Conservation (phyloP, 2,113 vertebrate genomes). For the Pomatorhinus ruficollis region DNA sequence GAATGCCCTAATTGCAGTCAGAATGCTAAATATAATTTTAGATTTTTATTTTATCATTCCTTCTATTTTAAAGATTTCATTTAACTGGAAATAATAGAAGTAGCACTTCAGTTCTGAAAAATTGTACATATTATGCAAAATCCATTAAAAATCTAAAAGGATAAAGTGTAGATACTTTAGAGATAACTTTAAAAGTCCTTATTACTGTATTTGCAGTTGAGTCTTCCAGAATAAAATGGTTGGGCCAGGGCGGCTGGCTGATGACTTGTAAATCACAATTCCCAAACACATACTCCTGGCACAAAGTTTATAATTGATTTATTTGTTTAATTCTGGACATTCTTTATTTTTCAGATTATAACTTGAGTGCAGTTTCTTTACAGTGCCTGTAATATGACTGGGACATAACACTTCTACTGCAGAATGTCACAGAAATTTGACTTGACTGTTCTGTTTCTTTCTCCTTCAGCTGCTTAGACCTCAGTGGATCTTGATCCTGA, state of each 20-base stretch:
- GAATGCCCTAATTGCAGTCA: constrained; percentile 28
- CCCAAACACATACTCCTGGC: neutral
- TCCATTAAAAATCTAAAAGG: neutral
- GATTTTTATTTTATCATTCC: constrained; percentile 1
- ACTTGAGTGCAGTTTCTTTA: neutral
- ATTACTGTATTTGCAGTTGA: neutral
- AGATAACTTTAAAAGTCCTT: neutral
- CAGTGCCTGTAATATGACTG: neutral
- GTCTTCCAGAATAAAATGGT: neutral
- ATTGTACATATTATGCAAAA: neutral
- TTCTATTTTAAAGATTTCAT: constrained; percentile 14
- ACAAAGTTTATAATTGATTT: neutral
- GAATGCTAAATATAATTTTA: constrained; percentile 34
- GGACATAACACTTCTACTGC: neutral
- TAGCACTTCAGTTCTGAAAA: constrained; percentile 24
- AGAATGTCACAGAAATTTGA: neutral
- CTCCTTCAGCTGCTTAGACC: neutral
- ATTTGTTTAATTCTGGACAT: neutral
- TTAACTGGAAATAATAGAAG: constrained; percentile 20
- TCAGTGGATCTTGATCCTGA: neutral
- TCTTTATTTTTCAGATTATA: neutral
- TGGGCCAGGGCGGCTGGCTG: neutral
- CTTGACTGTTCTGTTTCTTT: neutral
- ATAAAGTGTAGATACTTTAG: neutral
- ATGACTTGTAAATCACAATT: rapidly evolving